Evolutionary conservation across 2,888 invertebrate genomes (phyloP).

Genomic region (Psylliodes chrysocephalus): DNA sequence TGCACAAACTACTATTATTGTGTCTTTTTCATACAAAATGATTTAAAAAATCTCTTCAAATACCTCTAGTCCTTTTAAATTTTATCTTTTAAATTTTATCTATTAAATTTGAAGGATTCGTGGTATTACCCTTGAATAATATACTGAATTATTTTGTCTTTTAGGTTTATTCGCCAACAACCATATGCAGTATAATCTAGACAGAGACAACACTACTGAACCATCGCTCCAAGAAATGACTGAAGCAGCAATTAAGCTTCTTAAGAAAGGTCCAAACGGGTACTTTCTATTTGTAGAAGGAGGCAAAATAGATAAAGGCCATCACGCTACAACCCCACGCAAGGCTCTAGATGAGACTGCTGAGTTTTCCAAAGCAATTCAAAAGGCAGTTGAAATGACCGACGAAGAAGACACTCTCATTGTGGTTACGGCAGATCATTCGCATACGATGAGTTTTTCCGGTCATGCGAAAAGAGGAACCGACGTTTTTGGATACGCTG

Average conservation of each 20-base stretch:
- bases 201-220: conserved; percentile 67
- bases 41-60: too few species aligned
- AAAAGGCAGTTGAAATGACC: conserved; percentile 73
- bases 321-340: conserved; percentile 75
- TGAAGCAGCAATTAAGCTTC: conserved; percentile 76
- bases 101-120: too few species aligned
- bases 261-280: conserved; percentile 73
- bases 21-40: too few species aligned
- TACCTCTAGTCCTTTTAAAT: too few species aligned
- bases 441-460: conserved; percentile 79
- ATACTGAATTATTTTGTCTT: too few species aligned
- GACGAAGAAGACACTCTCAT: conserved; percentile 78
- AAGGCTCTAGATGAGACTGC: conserved; percentile 82
- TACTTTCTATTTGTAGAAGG: conserved; percentile 85
- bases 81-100: too few species aligned
- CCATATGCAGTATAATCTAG: conserved; percentile 71
- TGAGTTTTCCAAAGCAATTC: conserved; percentile 67
- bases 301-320: conserved; percentile 80
- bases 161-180: conserved; percentile 54
- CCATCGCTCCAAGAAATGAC: conserved; percentile 86
- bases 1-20: too few species aligned
- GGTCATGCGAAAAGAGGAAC: conserved; percentile 77
- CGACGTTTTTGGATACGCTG: conserved; percentile 69
- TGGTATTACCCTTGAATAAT: too few species aligned
- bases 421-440: conserved; percentile 82